A percentile compares a stretch with the other conserved stretches of the same genome.
Evolutionary conservation across 2,888 invertebrate species (phyloP).

Genomic region (Megalurothrips usitatus): DNA sequence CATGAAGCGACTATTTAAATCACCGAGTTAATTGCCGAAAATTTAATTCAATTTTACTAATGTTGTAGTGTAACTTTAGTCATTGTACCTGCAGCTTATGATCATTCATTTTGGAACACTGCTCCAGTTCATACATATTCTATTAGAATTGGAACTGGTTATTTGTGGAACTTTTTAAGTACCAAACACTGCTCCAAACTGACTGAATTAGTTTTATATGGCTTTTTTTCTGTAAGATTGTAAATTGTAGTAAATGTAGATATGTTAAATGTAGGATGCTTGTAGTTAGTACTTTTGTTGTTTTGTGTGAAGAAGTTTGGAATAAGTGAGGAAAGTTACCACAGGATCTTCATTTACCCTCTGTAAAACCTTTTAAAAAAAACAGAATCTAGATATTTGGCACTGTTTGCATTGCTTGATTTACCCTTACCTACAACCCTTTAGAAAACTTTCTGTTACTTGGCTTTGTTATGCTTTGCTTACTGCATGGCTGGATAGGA

Average conservation of each 20-base stretch:
- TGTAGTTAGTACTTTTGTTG: background rate
- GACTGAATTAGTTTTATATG: constrained; percentile 11
- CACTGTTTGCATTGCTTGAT: background rate
- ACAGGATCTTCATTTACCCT: background rate
- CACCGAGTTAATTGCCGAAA: too few species aligned
- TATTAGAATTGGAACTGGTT: too few species aligned
- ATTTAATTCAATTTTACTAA: too few species aligned
- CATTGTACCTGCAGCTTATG: too few species aligned
- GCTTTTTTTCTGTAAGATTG: background rate
- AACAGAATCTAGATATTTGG: background rate
- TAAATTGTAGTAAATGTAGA: background rate
- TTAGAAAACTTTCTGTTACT: background rate
- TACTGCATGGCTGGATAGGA: constrained; percentile 1
- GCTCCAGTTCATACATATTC: too few species aligned
- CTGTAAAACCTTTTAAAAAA: background rate
- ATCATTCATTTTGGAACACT: too few species aligned
- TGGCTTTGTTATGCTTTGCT: constrained; percentile 10
- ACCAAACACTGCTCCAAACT: background rate
- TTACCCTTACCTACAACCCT: background rate
- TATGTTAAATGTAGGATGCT: background rate
- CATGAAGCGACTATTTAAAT: too few species aligned
- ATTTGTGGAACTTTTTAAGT: too few species aligned
- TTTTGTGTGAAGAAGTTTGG: background rate
- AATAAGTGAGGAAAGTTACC: background rate
- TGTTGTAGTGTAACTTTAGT: too few species aligned